Conservation (phyloP, 2,113 vertebrate species). For the Nycticryphes semicollaris region DNA sequence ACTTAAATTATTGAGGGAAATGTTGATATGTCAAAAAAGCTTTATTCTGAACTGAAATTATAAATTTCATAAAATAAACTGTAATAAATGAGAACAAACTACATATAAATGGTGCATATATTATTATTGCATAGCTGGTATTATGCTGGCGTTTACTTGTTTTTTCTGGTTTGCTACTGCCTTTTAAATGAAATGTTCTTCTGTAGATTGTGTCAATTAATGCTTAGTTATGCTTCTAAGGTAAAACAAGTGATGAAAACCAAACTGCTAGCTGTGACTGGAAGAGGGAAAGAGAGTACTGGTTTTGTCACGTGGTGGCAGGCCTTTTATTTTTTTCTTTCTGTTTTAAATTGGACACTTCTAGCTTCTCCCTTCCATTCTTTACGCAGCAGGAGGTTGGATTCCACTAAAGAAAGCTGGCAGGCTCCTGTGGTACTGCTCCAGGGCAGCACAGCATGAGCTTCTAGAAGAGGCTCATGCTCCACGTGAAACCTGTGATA, state of each 20-base stretch:
- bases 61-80: not conserved
- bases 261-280: not conserved
- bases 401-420: not conserved
- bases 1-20: not conserved
- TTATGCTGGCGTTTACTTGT: not conserved
- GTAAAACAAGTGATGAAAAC: not conserved
- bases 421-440: fast-evolving
- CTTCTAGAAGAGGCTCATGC: not conserved
- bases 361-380: not conserved
- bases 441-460: not conserved
- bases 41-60: not conserved
- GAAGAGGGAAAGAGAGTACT: not conserved
- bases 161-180: not conserved
- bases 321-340: not conserved
- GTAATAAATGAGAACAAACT: not conserved
- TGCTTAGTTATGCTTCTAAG: not conserved
- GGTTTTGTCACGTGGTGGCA: not conserved
- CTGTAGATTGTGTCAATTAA: not conserved
- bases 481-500: not conserved
- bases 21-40: not conserved
- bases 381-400: not conserved
- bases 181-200: not conserved
- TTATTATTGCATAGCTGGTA: not conserved
- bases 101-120: not conserved
- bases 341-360: not conserved